A percentile compares a stretch with the other conserved stretches of the same genome.
phyloP scores from a whole-genome alignment of 2,113 vertebrate species.

The Tetraodon nigroviridis region DNA sequence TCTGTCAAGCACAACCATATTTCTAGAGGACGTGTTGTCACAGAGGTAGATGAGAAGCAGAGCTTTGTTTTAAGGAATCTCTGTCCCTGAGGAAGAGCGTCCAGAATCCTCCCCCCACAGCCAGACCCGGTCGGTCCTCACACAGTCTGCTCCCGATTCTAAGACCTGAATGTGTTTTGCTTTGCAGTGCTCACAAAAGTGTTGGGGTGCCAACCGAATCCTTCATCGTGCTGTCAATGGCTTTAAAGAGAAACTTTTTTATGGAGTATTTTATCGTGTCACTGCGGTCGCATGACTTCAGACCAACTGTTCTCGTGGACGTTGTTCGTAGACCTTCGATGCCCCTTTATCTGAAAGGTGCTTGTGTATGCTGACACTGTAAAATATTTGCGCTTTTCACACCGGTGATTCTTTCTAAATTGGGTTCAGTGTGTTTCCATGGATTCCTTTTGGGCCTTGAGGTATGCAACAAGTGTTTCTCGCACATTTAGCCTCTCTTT shows the following conservation, averaged over 20 bases:
- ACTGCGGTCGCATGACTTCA: conserved; percentile 78
- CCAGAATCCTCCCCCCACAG: conserved; percentile 58
- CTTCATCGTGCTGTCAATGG: conserved; percentile 66
- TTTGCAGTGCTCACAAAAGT: conserved; percentile 68
- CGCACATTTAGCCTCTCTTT: conserved; percentile 2
- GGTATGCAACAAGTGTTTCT: conserved; percentile 42
- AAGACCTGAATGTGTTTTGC: conserved; percentile 65
- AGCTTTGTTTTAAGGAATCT: conserved; percentile 66
- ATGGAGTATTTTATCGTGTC: conserved; percentile 72
- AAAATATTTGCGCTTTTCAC: conserved; percentile 72
- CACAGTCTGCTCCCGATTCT: conserved; percentile 62
- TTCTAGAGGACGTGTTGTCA: conserved; percentile 67
- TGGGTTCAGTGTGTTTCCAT: conserved; percentile 68
- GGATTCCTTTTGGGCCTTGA: conserved; percentile 59
- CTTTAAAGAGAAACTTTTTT: conserved; percentile 72
- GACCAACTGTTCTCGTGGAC: conserved; percentile 74
- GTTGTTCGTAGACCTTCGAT: conserved; percentile 72
- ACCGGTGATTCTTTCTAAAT: conserved; percentile 63
- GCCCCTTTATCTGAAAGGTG: conserved; percentile 66
- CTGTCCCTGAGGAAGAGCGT: conserved; percentile 32
- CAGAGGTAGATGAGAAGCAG: conserved; percentile 44
- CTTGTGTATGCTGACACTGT: conserved; percentile 77
- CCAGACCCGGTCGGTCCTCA: conserved; percentile 59
- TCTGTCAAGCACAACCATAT: conserved; percentile 87
- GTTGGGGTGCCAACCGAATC: conserved; percentile 46